Conservation (phyloP, 2,797 vertebrate species). For the Simalia tracyae region DNA sequence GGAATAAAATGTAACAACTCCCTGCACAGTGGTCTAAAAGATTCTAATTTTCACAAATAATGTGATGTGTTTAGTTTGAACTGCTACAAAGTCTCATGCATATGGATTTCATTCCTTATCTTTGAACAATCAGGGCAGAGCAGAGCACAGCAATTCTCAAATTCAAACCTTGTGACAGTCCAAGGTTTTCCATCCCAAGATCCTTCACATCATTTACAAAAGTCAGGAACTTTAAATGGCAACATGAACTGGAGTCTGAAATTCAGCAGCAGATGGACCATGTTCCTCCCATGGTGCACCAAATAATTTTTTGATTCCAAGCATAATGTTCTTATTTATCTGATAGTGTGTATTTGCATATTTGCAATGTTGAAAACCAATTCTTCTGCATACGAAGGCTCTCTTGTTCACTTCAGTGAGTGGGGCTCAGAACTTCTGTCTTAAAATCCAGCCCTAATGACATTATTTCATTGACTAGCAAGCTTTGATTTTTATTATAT, state of each 20-base stretch:
- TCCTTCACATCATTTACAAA: background rate
- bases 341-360: background rate
- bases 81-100: background rate
- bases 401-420: background rate
- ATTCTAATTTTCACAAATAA: background rate
- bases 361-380: background rate
- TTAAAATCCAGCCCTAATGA: background rate
- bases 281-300: background rate
- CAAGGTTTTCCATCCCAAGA: background rate
- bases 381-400: background rate
- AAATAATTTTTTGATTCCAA: background rate
- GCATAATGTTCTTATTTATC: background rate
- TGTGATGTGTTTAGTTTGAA: background rate
- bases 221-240: background rate
- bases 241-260: background rate
- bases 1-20: background rate
- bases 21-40: background rate
- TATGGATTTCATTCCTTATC: background rate
- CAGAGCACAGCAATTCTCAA: background rate
- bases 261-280: background rate
- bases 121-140: background rate
- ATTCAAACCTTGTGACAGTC: background rate
- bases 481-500: background rate
- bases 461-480: background rate
- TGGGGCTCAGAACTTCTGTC: background rate